Evolutionary conservation across 2,888 invertebrate genomes (phyloP).

Genomic region (Amblyteles armatorius): DNA sequence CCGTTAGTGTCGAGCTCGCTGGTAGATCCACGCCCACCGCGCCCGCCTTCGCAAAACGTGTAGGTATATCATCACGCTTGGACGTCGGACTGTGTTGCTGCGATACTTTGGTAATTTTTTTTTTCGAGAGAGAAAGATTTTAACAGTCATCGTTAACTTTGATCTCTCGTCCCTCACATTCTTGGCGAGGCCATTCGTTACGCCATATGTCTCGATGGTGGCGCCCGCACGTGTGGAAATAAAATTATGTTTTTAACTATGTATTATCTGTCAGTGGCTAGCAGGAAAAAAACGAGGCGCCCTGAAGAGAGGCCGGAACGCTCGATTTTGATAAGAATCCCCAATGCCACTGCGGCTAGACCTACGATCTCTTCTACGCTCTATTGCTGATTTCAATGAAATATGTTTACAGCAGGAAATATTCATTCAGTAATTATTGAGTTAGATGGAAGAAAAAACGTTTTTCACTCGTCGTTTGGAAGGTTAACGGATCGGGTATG

Average conservation of each 20-base stretch:
- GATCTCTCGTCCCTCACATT: slow-evolving; percentile 59
- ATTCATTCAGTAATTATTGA: background rate
- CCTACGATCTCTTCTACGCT: background rate
- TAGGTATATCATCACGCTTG: background rate
- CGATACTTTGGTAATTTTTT: slow-evolving; percentile 26
- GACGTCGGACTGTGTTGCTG: background rate
- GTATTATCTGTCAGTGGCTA: slow-evolving; percentile 7
- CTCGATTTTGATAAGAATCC: slow-evolving; percentile 15
- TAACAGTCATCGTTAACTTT: slow-evolving; percentile 19
- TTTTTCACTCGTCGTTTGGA: no score
- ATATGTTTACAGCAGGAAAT: background rate
- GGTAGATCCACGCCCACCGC: slow-evolving; percentile 24
- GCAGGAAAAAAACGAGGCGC: slow-evolving; percentile 8
- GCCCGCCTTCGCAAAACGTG: slow-evolving; percentile 28
- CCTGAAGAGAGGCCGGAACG: background rate
- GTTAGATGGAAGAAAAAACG: no score
- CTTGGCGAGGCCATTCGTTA: slow-evolving; percentile 59
- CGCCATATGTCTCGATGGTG: slow-evolving; percentile 56
- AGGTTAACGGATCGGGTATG: no score
- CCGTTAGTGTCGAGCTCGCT: slow-evolving; percentile 19
- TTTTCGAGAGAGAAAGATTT: slow-evolving; percentile 16
- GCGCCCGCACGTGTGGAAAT: slow-evolving; percentile 41
- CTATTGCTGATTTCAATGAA: background rate
- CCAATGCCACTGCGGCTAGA: background rate
- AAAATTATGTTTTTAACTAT: slow-evolving; percentile 23